Evolutionary conservation across 2,888 invertebrate species (phyloP), one percentile per base, ranked within the genome.

Genomic region (Sphaeridia pumilis): DNA sequence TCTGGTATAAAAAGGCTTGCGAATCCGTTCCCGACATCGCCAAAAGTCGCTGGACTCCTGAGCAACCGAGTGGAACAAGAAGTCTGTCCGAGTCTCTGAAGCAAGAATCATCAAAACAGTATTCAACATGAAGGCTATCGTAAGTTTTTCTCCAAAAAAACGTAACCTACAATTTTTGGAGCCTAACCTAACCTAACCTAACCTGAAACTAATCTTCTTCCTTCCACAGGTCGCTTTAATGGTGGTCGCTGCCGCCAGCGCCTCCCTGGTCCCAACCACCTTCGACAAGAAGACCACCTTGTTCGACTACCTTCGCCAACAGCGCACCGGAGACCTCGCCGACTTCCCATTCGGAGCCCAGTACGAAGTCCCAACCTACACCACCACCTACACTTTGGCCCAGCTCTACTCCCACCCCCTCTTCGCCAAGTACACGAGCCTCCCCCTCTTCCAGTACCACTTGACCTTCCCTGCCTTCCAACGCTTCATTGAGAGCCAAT

Each of bases 401-500:
- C n/a, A 28, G 34, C 4, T 46, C 46, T 22, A 28, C 22, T 21
- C 31, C 17, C 5, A 28, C 22, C 4, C 7, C 3, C 5, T 26
- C 45, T 4, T 24, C 3, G 34, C 34, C 34, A 31, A 14, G 34
- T 31, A 10, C 14, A 31, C 14, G 34, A 36, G 34, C 22, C 7
- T 21, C n/a, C 14, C 4, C n/a, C n/a, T n/a, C n/a, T n/a, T n/a
- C n/a, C n/a, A n/a, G n/a, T n/a, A n/a, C n/a, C n/a, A n/a, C n/a
- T n/a, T n/a, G n/a, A n/a, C n/a, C 34, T 21, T 31, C 34, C 56
- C 56, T 12, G 34, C 48, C 35, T 46, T 56, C 46, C 56, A 52
- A 52, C 26, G 22, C 12, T 56, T 48, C 31, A 35, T 56, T 38
- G 36, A 31, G 45, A 52, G 36, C 31, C 51, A 35, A 22, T 14